Evolutionary conservation across 2,113 vertebrate species (phyloP).

Genomic region (Carassius carassius): DNA sequence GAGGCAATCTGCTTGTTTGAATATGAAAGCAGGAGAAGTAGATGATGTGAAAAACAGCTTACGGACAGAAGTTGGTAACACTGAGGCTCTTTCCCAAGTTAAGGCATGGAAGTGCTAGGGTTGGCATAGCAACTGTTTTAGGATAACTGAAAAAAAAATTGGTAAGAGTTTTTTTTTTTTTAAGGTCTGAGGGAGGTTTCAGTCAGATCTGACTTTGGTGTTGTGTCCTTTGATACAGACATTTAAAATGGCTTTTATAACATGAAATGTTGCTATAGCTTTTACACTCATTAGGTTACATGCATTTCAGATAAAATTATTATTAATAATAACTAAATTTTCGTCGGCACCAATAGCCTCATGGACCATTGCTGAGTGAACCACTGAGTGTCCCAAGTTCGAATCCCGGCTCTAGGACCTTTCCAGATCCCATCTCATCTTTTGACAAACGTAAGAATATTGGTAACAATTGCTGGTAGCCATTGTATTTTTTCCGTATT

Average conservation of each 20-base stretch:
- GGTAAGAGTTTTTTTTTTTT: background rate
- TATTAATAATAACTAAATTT: background rate
- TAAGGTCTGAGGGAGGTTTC: constrained; percentile 19
- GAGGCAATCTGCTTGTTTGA: background rate
- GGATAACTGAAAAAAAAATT: constrained; percentile 13
- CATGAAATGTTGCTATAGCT: background rate
- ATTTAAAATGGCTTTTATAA: background rate
- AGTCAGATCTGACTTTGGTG: background rate
- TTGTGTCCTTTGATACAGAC: background rate
- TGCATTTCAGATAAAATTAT: background rate
- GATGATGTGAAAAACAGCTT: constrained; percentile 17
- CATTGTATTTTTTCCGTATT: too few relatives aligned
- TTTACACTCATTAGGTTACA: background rate
- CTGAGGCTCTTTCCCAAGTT: constrained; percentile 42
- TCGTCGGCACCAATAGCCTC: too few relatives aligned
- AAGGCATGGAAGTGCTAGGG: constrained; percentile 43
- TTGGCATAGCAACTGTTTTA: constrained; percentile 57
- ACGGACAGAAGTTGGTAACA: constrained; percentile 33
- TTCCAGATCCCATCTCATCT: too few relatives aligned
- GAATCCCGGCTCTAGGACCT: too few relatives aligned
- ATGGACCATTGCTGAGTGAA: too few relatives aligned
- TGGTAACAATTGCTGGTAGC: too few relatives aligned
- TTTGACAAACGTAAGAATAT: background rate
- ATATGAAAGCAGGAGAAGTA: background rate
- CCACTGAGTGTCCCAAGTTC: too few relatives aligned